Percentiles rank a stretch among this genome's conserved stretches.
Conservation (phyloP, 2,797 vertebrate genomes). For the Lateolabrax maculatus region DNA sequence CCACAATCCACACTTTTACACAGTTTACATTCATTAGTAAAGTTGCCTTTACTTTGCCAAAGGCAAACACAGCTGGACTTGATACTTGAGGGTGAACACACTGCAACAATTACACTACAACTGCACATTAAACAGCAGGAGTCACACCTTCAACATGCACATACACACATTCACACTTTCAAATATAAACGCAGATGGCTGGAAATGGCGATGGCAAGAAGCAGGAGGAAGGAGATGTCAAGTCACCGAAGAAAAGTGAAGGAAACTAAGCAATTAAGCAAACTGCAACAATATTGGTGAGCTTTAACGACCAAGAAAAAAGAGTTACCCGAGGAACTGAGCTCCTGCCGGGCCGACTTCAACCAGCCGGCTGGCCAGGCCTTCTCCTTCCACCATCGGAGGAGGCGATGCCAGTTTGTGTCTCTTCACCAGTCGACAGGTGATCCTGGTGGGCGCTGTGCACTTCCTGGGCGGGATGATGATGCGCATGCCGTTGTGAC, state of each 20-base stretch:
- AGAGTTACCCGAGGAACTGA: constrained; percentile 94
- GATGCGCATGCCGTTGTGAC: constrained; percentile 98
- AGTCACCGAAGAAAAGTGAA: constrained; percentile 45
- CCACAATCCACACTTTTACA: neutral
- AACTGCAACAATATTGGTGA: constrained; percentile 1
- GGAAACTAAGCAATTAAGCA: constrained; percentile 39
- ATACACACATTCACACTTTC: constrained; percentile 33
- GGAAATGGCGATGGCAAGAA: constrained; percentile 72
- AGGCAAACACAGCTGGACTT: constrained; percentile 5
- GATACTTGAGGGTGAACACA: constrained; percentile 26
- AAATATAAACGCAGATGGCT: constrained; percentile 52
- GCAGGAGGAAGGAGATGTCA: constrained; percentile 62
- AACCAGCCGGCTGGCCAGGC: constrained; percentile 96
- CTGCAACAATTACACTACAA: constrained; percentile 10
- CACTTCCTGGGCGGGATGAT: constrained; percentile 98
- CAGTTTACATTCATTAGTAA: constrained; percentile 5
- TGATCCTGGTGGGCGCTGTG: constrained; percentile 97
- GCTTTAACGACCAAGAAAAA: neutral
- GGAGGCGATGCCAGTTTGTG: constrained; percentile 97
- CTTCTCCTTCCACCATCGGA: constrained; percentile 99
- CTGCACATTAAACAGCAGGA: constrained; percentile 32
- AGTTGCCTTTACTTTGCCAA: constrained; percentile 20
- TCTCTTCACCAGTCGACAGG: constrained; percentile 96
- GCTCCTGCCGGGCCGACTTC: constrained; percentile 98
- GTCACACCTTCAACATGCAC: constrained; percentile 9